Evolutionary conservation across 2,113 vertebrate genomes (phyloP), one percentile per base, ranked within the genome.

Genomic region (Phoxinus phoxinus): DNA sequence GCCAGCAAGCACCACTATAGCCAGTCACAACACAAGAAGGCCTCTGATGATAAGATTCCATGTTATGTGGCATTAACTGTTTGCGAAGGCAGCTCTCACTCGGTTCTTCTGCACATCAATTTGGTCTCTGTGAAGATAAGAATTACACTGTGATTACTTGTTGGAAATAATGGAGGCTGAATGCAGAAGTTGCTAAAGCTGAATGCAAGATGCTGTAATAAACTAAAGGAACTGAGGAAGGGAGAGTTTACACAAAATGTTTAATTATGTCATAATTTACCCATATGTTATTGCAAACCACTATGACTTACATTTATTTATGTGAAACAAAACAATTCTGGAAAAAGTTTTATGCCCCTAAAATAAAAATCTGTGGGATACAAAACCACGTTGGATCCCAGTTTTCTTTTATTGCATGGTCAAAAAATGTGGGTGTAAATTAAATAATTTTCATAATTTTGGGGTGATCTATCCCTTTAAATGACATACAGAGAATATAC

Each of bases 51-150:
- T 32, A 35, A 53, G 27, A 80, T 78, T 73, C 65, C 75, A 83
- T 86, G 41, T 77, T 67, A 82, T 21, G 67, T 35, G 58, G 69
- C 73, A 85, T 72, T 58, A 41, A 21, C 17, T 63, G 79, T 65
- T 63, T 51, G 56, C 17, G 51, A 83, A 88, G 37, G 37, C 30
- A n/a, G 69, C 15, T 65, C 53, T 79, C 46, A 37, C 41, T 65
- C n/a, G 48, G 46, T 58, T 35, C 27, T 37, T 82, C 51, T 65
- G 73, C 58, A 19, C 77, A 37, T 90, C 84, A 90, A 65, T 84
- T 84, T 48, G 85, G 85, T 81, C 72, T 90, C 90, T 91, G 89
- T 83, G 51, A 84, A 84, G 7, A 87, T 65, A 37, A 69, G 27
- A 84, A 44, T 23, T 10, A 35, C 1, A 32, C 30, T 46, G 15